These are phyloP conservation scores for Mellivora capensis DNA, from an alignment of 2,113 vertebrate genomes.

Conservation along the genomic window DNA sequence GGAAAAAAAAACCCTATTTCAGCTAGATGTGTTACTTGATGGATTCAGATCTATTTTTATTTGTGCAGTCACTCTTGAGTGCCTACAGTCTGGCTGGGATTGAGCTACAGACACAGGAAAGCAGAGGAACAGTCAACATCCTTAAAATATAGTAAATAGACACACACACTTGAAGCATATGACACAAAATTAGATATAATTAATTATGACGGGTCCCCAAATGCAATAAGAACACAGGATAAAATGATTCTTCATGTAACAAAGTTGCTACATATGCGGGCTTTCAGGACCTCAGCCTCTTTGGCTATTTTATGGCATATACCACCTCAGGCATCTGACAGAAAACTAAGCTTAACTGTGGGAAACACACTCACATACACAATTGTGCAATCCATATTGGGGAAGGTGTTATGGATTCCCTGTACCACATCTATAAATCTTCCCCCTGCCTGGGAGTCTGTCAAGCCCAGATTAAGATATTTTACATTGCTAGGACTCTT, in stretches of 20 bases:
- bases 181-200: not conserved
- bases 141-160: not conserved
- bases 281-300: not conserved
- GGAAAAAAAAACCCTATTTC: not conserved
- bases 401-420: not conserved
- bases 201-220: not conserved
- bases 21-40: not conserved
- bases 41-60: not conserved
- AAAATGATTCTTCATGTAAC: not conserved
- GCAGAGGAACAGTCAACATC: not conserved
- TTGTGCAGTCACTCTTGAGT: not conserved
- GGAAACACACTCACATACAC: not conserved
- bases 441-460: not conserved
- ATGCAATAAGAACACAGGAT: not conserved
- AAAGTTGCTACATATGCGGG: not conserved
- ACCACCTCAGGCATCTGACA: not conserved
- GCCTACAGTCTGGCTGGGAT: not conserved
- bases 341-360: not conserved
- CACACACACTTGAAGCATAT: not conserved
- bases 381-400: not conserved
- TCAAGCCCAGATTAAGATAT: not conserved
- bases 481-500: not conserved
- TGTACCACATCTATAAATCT: not conserved
- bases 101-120: not conserved
- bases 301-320: not conserved